phyloP scores from a whole-genome alignment of 2,888 invertebrate genomes.

The Himalopsyche tibetana region DNA sequence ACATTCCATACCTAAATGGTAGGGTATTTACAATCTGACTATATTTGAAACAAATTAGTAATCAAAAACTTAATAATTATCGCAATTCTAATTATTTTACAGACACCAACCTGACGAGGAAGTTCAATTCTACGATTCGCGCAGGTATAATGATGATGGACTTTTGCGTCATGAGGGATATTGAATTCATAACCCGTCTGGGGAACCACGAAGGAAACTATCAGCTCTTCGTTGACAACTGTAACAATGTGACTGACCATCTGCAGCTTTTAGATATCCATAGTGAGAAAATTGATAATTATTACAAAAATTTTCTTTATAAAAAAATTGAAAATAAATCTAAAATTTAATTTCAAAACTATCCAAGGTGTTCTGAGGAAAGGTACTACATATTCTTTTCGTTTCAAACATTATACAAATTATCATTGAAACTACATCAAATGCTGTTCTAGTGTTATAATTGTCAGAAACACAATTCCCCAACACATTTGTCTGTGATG shows the following conservation, averaged over 20 bases:
- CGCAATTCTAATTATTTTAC: slow-evolving; percentile 42
- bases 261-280: slow-evolving; percentile 67
- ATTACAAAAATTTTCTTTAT: too few relatives aligned
- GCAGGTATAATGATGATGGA: slow-evolving; percentile 69
- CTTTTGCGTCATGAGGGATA: slow-evolving; percentile 68
- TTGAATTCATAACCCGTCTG: slow-evolving; percentile 68
- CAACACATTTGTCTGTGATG: too few relatives aligned
- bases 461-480: too few relatives aligned
- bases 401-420: too few relatives aligned
- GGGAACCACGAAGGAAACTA: slow-evolving; percentile 70
- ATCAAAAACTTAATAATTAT: too few relatives aligned
- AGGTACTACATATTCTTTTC: too few relatives aligned
- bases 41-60: too few relatives aligned
- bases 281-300: slow-evolving; percentile 67
- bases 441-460: too few relatives aligned
- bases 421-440: too few relatives aligned
- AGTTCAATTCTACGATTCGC: slow-evolving; percentile 49
- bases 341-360: too few relatives aligned
- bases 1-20: slow-evolving; percentile 52
- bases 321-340: too few relatives aligned
- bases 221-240: slow-evolving; percentile 67
- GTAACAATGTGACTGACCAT: slow-evolving; percentile 67
- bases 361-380: too few relatives aligned
- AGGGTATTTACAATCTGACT: not conserved
- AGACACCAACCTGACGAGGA: slow-evolving; percentile 57